Conservation (phyloP, 2,113 vertebrate species). For the Ammodytes dubius region DNA sequence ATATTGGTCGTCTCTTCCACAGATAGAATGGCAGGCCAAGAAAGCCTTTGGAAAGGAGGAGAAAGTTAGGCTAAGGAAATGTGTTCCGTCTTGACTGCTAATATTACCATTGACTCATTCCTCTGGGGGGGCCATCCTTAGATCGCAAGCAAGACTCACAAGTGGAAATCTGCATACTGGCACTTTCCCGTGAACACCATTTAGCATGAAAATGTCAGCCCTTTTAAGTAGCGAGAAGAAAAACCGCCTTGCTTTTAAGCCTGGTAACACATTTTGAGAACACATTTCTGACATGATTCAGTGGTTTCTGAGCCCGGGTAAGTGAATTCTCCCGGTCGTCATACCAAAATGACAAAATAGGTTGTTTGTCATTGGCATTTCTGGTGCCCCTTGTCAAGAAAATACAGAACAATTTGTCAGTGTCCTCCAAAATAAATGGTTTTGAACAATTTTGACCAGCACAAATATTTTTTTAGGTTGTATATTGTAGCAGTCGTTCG, state of each 20-base stretch:
- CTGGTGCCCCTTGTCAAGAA: too few species aligned
- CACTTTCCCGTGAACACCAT: background rate
- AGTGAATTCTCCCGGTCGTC: background rate
- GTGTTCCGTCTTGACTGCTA: conserved; percentile 56
- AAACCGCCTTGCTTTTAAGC: background rate
- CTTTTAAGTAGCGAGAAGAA: background rate
- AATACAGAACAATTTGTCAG: background rate
- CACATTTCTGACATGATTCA: conserved; percentile 1
- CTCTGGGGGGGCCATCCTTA: conserved; percentile 21
- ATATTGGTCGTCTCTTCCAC: conserved; percentile 67
- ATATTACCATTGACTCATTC: conserved; percentile 50
- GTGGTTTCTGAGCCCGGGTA: background rate
- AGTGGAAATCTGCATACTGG: conserved; percentile 28
- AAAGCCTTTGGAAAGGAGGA: conserved; percentile 55
- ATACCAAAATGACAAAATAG: background rate
- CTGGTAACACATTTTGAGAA: background rate
- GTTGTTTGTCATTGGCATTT: background rate
- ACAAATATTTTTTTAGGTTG: background rate
- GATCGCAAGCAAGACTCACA: conserved; percentile 38
- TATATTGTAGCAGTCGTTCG: background rate
- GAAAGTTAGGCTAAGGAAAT: conserved; percentile 64
- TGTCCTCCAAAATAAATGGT: background rate
- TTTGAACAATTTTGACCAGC: background rate
- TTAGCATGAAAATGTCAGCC: conserved; percentile 23
- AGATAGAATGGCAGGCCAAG: conserved; percentile 50